phyloP scores from a whole-genome alignment of 2,888 invertebrate genomes.

The Scotopteryx bipunctaria region DNA sequence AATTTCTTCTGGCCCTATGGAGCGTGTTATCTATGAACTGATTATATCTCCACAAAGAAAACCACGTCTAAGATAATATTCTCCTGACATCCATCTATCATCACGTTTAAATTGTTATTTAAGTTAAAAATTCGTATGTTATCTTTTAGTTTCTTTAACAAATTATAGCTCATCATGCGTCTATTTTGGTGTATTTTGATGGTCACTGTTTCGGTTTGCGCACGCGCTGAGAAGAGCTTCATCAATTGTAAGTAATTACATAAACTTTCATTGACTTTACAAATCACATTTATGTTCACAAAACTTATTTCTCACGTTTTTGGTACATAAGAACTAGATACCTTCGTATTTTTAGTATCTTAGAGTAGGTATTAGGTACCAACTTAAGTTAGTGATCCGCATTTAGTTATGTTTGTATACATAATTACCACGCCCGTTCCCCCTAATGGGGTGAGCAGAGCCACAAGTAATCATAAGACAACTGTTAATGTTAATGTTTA shows the following conservation, averaged over 20 bases:
- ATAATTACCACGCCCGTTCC: no score
- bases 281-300: slow-evolving; percentile 12
- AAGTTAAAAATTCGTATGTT: slow-evolving; percentile 22
- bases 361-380: no score
- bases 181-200: slow-evolving; percentile 42
- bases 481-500: no score
- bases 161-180: slow-evolving; percentile 41
- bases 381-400: no score
- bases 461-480: no score
- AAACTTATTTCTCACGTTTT: slow-evolving; percentile 9
- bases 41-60: background rate
- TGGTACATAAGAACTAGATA: background rate
- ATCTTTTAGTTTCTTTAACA: slow-evolving; percentile 26
- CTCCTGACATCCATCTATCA: slow-evolving; percentile 27
- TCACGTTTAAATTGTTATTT: slow-evolving; percentile 43
- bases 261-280: slow-evolving; percentile 7
- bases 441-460: no score
- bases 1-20: background rate
- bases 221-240: slow-evolving; percentile 42
- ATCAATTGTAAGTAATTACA: slow-evolving; percentile 59
- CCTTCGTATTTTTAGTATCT: no score
- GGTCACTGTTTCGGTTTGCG: slow-evolving; percentile 37
- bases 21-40: background rate
- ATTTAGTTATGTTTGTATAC: no score
- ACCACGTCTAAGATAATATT: slow-evolving; percentile 36